Evolutionary conservation across 2,888 invertebrate genomes (phyloP).

Genomic region (Idaea dimidiata): DNA sequence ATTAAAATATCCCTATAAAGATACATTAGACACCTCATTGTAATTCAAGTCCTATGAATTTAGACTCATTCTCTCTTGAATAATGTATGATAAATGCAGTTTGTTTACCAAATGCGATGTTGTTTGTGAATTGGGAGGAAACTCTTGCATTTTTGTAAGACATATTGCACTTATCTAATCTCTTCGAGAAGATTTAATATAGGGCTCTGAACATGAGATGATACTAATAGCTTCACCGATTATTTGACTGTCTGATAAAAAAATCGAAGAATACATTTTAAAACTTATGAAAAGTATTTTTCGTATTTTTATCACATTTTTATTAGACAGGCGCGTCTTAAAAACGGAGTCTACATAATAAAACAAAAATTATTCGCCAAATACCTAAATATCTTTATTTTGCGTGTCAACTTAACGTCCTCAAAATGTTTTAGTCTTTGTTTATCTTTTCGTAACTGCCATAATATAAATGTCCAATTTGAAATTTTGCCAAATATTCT

Average conservation of each 20-base stretch:
- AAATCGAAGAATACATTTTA: no score
- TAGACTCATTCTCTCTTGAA: not conserved
- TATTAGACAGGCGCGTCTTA: no score
- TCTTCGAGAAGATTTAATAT: not conserved
- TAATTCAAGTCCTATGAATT: not conserved
- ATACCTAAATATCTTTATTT: no score
- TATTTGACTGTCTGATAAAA: no score
- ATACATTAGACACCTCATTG: not conserved
- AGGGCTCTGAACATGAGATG: no score
- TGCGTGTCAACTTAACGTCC: not conserved
- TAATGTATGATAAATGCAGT: not conserved
- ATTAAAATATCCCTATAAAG: not conserved
- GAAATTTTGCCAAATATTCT: not conserved
- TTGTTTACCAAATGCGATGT: not conserved
- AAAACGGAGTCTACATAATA: no score
- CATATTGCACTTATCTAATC: not conserved
- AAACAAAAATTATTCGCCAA: no score
- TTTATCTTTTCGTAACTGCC: not conserved
- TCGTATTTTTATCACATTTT: no score
- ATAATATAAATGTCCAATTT: not conserved
- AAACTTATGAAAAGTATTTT: no score
- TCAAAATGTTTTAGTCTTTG: not conserved
- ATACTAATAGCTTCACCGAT: no score
- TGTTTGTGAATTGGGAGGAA: not conserved
- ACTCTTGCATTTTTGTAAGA: not conserved